Conservation (phyloP, 2,797 vertebrate species). For the Ctenopoma multispine region DNA sequence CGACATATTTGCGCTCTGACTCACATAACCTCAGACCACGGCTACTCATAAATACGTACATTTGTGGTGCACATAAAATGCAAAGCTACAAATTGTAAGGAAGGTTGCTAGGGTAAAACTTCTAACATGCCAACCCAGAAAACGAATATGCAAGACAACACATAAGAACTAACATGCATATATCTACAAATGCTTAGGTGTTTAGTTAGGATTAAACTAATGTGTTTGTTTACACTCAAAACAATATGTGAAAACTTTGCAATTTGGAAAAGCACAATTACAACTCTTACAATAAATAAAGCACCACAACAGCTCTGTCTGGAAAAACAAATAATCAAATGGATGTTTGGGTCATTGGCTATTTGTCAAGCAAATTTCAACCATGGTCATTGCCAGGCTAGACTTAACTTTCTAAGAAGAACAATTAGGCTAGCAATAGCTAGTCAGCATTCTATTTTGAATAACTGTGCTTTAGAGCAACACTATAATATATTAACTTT, state of each 20-base stretch:
- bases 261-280: constrained; percentile 10
- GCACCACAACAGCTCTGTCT: background rate
- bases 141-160: background rate
- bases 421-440: too few species aligned
- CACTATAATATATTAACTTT: background rate
- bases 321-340: constrained; percentile 6
- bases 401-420: background rate
- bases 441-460: background rate
- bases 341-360: background rate
- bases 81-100: background rate
- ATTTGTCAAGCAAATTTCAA: constrained; percentile 1
- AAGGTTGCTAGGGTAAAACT: background rate
- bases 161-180: background rate
- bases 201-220: background rate
- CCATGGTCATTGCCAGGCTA: background rate
- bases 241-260: background rate
- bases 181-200: background rate
- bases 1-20: background rate
- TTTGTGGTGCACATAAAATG: background rate
- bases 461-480: background rate
- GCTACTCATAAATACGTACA: background rate
- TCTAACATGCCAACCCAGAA: background rate
- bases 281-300: background rate
- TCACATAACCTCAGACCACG: background rate
- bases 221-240: background rate